Evolutionary conservation across 2,113 vertebrate species (phyloP), one percentile per base, ranked within the genome.

Genomic region (Malaclemys terrapin): DNA sequence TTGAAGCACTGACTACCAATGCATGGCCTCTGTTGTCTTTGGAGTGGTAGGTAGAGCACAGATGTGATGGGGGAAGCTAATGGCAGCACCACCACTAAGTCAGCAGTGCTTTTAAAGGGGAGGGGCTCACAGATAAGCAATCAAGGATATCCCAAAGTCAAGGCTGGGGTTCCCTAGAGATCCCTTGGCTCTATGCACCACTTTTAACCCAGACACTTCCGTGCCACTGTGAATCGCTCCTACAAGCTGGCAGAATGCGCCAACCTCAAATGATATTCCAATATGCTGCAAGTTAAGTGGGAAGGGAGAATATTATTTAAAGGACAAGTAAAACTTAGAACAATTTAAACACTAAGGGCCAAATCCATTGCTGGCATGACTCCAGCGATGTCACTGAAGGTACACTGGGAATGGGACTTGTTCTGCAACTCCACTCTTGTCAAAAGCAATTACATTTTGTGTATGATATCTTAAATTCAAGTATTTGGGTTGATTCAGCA

Each of bases 401-500:
- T 92, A 94, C 65, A 96, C 27, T 81, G 93, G 83, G 86, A 57
- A 38, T 38, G 62, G 57, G 94, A 93, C 0, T 5, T 79, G 50
- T 93, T 85, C 94, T 88, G 45, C 53, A 53, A 80, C 38, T 76
- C 72, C 53, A 81, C 87, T 95, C 62, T 54, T 83, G 93, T 81
- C 53, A 89, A 88, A 96, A 90, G 59, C 79, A 52, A 75, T 87
- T 84, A 54, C 87, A 81, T 38, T 38, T 11, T 14, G 5, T 16
- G 79, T 50, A 62, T 45, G 72, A 92, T 65, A 85, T 86, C 45
- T 85, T 86, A 83, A 82, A 72, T 85, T 94, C 56, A 56, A 75
- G 78, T 87, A 91, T 92, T 96, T 87, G 42, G 57, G 35, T 93
- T 95, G 85, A 79, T 88, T 89, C 89, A 90, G 53, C 50, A 85